phyloP scores from a whole-genome alignment of 1,140 invertebrate species.

The Hypsibius dujardini region DNA sequence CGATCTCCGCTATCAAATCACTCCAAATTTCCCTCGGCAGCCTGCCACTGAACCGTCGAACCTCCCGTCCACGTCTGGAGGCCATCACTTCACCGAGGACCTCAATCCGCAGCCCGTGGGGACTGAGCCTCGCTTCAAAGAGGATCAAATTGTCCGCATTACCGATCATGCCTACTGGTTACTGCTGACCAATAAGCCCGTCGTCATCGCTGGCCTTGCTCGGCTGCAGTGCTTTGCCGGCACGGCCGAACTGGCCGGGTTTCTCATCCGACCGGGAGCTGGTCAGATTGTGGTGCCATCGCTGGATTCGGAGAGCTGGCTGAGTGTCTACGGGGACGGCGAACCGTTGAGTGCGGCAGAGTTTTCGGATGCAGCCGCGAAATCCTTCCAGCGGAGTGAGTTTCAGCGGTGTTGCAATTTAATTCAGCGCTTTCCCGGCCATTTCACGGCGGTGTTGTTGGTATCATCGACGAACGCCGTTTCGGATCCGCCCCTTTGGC shows the following conservation, averaged over 20 bases:
- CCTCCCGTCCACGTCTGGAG: too few species aligned
- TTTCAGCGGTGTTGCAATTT: too few species aligned
- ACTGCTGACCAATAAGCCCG: neutral
- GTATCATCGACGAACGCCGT: neutral
- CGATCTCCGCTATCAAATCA: too few species aligned
- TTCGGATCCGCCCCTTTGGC: slow-evolving; percentile 4
- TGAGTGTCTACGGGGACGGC: neutral
- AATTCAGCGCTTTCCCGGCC: neutral
- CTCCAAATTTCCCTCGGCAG: too few species aligned
- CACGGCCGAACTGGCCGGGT: neutral
- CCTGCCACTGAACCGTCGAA: too few species aligned
- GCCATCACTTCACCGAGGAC: too few species aligned
- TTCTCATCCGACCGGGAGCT: neutral
- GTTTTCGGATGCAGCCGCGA: neutral
- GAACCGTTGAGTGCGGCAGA: neutral
- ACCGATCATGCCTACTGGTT: neutral
- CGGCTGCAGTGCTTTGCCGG: neutral
- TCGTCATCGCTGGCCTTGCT: neutral
- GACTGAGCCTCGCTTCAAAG: too few species aligned
- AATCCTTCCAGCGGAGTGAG: neutral
- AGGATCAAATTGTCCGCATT: neutral
- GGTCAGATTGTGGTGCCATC: neutral
- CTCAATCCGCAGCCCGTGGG: too few species aligned
- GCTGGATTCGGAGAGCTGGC: neutral
- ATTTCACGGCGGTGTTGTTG: neutral